Percentiles rank a stretch among this genome's conserved stretches.
phyloP scores from a whole-genome alignment of 1,140 invertebrate genomes.

The Hermatobates lingyangjiaoensis region DNA sequence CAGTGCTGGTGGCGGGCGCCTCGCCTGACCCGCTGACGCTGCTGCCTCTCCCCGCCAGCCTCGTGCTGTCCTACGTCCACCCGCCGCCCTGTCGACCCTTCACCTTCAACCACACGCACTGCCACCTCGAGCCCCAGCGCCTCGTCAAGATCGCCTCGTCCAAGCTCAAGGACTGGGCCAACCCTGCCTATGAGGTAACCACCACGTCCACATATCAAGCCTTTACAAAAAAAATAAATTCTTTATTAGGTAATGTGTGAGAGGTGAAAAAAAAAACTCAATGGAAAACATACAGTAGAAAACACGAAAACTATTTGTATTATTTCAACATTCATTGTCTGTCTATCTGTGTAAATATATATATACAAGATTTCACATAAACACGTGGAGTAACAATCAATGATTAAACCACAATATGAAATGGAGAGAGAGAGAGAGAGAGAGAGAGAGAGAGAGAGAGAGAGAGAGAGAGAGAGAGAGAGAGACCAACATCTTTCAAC shows the following conservation, averaged over 20 bases:
- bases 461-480: too few relatives aligned
- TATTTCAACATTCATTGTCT: neutral
- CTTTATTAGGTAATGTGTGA: neutral
- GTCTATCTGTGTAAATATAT: neutral
- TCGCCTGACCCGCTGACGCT: neutral
- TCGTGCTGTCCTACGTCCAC: slow-evolving; percentile 27
- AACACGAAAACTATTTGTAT: neutral
- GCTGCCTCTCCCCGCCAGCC: neutral
- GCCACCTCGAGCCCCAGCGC: slow-evolving; percentile 41
- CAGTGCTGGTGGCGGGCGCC: neutral
- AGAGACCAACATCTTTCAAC: too few relatives aligned
- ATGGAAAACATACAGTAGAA: neutral
- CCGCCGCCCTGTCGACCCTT: slow-evolving; percentile 33
- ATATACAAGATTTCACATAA: too few relatives aligned
- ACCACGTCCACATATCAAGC: neutral
- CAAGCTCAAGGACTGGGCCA: slow-evolving; percentile 30
- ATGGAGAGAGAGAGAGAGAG: too few relatives aligned
- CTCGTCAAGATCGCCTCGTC: slow-evolving; percentile 46
- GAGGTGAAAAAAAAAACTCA: neutral
- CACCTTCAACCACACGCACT: slow-evolving; percentile 22
- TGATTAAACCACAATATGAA: too few relatives aligned
- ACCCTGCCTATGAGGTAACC: slow-evolving; percentile 28
- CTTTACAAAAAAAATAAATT: neutral
- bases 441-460: neutral
- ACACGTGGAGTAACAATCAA: too few relatives aligned